Evolutionary conservation across 2,113 vertebrate genomes (phyloP), one percentile per base, ranked within the genome.

Genomic region (Neodontobutis hainanensis): DNA sequence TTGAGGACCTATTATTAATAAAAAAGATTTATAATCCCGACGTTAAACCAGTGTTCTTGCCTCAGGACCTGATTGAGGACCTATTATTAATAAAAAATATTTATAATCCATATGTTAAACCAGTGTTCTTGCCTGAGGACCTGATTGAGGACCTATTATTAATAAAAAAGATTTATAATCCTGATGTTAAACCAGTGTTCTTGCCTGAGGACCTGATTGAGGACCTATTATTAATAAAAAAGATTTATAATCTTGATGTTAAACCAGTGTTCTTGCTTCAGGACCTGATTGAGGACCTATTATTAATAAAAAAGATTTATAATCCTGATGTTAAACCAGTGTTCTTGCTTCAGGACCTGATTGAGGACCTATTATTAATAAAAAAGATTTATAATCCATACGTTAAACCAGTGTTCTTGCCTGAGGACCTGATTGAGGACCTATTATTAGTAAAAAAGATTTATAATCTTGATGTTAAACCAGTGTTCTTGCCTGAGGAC

Each of bases 211-310:
- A 99, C 85, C 94, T 99, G 80, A 97, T 98, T 5, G 94, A 92
- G 6, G 95, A 98, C 85, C 89, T 99, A n/a, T n/a, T n/a, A n/a
- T 27, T 27, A 27, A 27, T 27, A 48, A 16, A 60, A 4, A 35
- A 48, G 4, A 1, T 40, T 57, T 50, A 11, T 6, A n/a, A n/a
- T n/a, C n/a, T n/a, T 2, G n/a, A 32, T 62, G n/a, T 10, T 2
- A 2, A 56, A 2, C 0, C 6, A 38, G 52, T 58, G 1, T 47
- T 42, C 4, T 66, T 73, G 66, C 35, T 53, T 0, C 68, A 99
- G 97, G 97, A 99, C 85, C 94, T 99, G 80, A 97, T 98, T 5
- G 94, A 92, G 6, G 95, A 98, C 85, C 89, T 99, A n/a, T n/a
- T n/a, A n/a, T 27, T 27, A 27, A 27, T 27, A 48, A 16, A 60